Base-by-base conservation (phyloP, 2,797 vertebrate species). In the Phoxinus dragarum region DNA sequence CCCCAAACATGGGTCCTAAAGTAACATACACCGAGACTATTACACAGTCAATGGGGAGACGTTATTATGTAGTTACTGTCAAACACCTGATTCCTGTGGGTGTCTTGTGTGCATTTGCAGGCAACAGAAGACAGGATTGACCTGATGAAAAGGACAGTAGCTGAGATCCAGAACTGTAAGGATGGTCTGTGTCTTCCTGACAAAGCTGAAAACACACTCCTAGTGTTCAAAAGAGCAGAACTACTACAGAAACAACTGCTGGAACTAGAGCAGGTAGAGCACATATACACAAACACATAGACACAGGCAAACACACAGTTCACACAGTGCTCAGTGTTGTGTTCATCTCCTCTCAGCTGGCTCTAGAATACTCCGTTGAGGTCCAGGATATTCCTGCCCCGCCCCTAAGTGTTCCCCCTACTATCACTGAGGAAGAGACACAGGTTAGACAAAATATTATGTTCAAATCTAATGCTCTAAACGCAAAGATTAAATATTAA, bases 141-240 rank as follows among this genome's bases (percentile, higher is more conserved):
- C 85, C 91, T 94, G 54, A 98, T 98, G 97, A 96, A 95, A 93
- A 96, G 93, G 73, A 94, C 94, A 2, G 88, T 97, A 19, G 93
- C 91, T 3, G 96, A 95, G 86, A 95, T 99, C 75, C 92, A 96
- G 92, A 96, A 91, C 59, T 97, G 96, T n/a, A 95, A 96, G 91
- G 92, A 94, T 12, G 91, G 86, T 5, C 94, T 99, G 73, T 91
- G 89, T 89, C 92, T 97, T 2, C 96, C 96, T 0, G 95, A 95
- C 56, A 90, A 92, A 10, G 95, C 95, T 59, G 93, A 91, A 47
- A 93, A 95, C 52, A 94, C 95, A 38, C 93, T 99, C 42, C 89
- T 89, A 3, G 96, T 98, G 54, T 99, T 99, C 80, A 81, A 86
- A 74, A 94, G 93, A 1, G 95, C 96, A 75, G 92, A 93, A n/a